Evolutionary conservation across 2,888 invertebrate species (phyloP).

Genomic region (Cheilosia urbana): DNA sequence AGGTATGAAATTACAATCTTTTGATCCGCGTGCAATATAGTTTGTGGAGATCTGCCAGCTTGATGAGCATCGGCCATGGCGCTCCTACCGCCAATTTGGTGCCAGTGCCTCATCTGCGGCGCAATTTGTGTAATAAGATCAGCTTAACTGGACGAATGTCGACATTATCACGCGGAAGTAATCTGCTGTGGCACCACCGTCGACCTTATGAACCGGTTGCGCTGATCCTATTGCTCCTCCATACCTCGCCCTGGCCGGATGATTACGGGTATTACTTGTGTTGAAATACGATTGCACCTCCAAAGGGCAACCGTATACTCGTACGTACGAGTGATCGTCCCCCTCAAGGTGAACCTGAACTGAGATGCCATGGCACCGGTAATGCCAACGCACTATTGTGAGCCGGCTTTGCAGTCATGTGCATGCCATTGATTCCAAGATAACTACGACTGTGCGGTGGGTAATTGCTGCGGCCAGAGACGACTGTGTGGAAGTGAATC

Average conservation of each 20-base stretch:
- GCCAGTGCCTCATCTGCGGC: conserved; percentile 33
- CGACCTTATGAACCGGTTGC: conserved; percentile 74
- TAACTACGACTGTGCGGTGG: conserved; percentile 8
- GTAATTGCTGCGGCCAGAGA: conserved; percentile 55
- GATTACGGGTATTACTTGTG: conserved; percentile 63
- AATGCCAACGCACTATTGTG: conserved; percentile 62
- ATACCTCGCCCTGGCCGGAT: conserved; percentile 29
- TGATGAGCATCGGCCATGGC: conserved; percentile 25
- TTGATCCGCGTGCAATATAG: conserved; percentile 57
- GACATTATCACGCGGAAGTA: conserved; percentile 75
- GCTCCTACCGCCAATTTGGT: conserved; percentile 64
- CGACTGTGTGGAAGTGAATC: conserved; percentile 66
- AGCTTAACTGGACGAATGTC: conserved; percentile 74
- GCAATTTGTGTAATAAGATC: conserved; percentile 76
- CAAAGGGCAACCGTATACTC: conserved; percentile 59
- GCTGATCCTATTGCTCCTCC: conserved; percentile 16
- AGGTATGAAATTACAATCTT: conserved; percentile 68
- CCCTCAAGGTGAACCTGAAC: conserved; percentile 75
- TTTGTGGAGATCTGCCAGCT: conserved; percentile 25
- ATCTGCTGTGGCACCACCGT: conserved; percentile 32
- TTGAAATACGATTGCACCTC: conserved; percentile 71
- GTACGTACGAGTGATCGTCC: conserved; percentile 60
- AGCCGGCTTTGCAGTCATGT: conserved; percentile 47
- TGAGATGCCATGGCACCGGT: conserved; percentile 40
- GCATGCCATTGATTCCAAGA: conserved; percentile 26